Base-by-base conservation (phyloP, 2,113 vertebrate genomes). In the Dasyurus viverrinus region DNA sequence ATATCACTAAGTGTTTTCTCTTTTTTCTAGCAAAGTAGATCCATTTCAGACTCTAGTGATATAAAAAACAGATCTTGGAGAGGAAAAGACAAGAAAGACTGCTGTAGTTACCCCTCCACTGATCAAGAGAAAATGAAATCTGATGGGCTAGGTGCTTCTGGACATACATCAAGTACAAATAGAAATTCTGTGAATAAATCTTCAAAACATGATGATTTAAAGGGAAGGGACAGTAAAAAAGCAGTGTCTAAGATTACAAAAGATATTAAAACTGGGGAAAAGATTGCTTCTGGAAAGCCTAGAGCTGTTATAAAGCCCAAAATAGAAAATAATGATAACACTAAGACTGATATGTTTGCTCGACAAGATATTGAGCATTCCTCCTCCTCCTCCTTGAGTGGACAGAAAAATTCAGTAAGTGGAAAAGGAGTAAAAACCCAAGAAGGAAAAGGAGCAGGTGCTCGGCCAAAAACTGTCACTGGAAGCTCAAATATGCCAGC, bases 71-170 rank as follows among this genome's bases (percentile, higher is more conserved):
- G 97, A 97, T 98, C 98, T 93, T 95, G 95, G 96, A 98, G 97
- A 97, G 98, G 98, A 96, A 96, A 98, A 94, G 1, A 97, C 97
- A 98, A 96, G 96, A 98, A 96, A 97, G 96, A 91, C 93, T 97
- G 53, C 97, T 97, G 94, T 94, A 93, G 94, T 97, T 54, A 93
- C 96, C 96, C 93, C 95, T 98, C 98, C 95, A 91, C 94, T 97
- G 97, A 97, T 98, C 98, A 76, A 90, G 98, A 98, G 98, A 99
- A 99, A 98, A 99, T 99, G 99, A 99, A 99, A 99, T 99, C 99
- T 30, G 99, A 99, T 98, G 99, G 98, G 96, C 98, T 99, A 97
- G 99, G 98, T 97, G 98, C 99, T 94, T 98, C 99, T 95, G 99
- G 98, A 96, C 99, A 99, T 92, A 96, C 98, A 92, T 98, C 98